phyloP scores from a whole-genome alignment of 2,888 invertebrate genomes.

The Volucella bombylans region DNA sequence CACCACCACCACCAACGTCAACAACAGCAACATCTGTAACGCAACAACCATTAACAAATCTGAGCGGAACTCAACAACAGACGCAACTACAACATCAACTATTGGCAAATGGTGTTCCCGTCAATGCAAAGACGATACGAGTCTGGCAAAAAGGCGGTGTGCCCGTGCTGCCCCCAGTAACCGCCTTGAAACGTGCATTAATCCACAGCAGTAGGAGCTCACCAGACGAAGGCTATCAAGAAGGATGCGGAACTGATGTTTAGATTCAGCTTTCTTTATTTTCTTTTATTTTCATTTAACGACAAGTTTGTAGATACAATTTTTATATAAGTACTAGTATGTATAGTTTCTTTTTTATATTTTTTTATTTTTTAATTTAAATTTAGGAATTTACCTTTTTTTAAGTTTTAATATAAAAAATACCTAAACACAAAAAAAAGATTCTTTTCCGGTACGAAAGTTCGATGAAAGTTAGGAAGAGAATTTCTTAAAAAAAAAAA shows the following conservation, averaged over 20 bases:
- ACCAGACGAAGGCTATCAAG: constrained; percentile 95
- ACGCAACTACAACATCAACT: constrained; percentile 76
- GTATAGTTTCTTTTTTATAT: neutral
- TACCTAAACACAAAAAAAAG: constrained; percentile 14
- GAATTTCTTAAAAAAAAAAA: constrained; percentile 64
- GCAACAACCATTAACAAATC: constrained; percentile 75
- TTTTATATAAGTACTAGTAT: constrained; percentile 7
- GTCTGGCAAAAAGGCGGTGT: constrained; percentile 93
- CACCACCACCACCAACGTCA: constrained; percentile 55
- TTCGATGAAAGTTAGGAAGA: constrained; percentile 46
- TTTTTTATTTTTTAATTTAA: constrained; percentile 22
- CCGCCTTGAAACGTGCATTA: constrained; percentile 91
- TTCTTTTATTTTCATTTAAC: constrained; percentile 22
- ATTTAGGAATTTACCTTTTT: constrained; percentile 21
- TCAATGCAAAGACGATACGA: constrained; percentile 90
- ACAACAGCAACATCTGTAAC: constrained; percentile 75
- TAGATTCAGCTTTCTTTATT: constrained; percentile 81
- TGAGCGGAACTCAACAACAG: constrained; percentile 78
- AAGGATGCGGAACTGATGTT: constrained; percentile 96
- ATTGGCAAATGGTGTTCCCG: constrained; percentile 82
- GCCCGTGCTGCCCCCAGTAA: constrained; percentile 92
- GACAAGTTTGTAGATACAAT: constrained; percentile 65
- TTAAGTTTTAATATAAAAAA: constrained; percentile 19
- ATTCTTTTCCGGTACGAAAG: constrained; percentile 49
- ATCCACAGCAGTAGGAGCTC: constrained; percentile 92